Conservation (phyloP, 1,140 invertebrate species). For the Onthophagus taurus region DNA sequence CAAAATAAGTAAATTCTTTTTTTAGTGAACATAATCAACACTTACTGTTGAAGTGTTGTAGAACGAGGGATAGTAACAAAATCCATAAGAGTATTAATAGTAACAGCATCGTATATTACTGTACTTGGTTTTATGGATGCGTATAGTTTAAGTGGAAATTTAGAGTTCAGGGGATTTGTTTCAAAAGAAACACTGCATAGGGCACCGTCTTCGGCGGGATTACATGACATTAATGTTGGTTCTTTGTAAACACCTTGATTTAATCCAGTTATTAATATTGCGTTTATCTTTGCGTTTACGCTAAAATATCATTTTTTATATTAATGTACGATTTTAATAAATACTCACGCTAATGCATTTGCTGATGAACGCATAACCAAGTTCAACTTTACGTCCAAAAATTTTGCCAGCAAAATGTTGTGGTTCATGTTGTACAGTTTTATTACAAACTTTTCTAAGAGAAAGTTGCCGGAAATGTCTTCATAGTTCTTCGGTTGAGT, state of each 20-base stretch:
- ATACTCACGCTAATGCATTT: constrained; percentile 38
- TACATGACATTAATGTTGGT: constrained; percentile 53
- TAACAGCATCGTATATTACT: constrained; percentile 83
- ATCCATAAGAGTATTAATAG: constrained; percentile 71
- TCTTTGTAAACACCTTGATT: constrained; percentile 45
- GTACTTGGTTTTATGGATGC: constrained; percentile 69
- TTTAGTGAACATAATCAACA: constrained; percentile 16
- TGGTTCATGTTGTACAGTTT: constrained; percentile 38
- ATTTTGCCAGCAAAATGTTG: constrained; percentile 44
- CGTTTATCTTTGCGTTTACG: constrained; percentile 52
- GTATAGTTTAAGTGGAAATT: constrained; percentile 70
- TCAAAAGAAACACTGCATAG: constrained; percentile 72
- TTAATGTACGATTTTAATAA: neutral
- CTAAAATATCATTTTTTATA: constrained; percentile 35
- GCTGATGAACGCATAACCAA: constrained; percentile 44
- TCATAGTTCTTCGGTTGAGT: constrained; percentile 73
- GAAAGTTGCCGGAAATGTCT: constrained; percentile 52
- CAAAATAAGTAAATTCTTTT: no score
- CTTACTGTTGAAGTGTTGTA: constrained; percentile 70
- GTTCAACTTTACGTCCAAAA: constrained; percentile 55
- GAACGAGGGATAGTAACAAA: constrained; percentile 75
- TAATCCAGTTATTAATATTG: constrained; percentile 55
- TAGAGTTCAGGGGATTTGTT: constrained; percentile 77
- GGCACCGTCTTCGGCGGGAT: constrained; percentile 42
- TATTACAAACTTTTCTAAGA: no score